Percentiles rank a stretch among this genome's conserved stretches.
phyloP scores from a whole-genome alignment of 1,140 invertebrate genomes.

The Bombus polaris region DNA sequence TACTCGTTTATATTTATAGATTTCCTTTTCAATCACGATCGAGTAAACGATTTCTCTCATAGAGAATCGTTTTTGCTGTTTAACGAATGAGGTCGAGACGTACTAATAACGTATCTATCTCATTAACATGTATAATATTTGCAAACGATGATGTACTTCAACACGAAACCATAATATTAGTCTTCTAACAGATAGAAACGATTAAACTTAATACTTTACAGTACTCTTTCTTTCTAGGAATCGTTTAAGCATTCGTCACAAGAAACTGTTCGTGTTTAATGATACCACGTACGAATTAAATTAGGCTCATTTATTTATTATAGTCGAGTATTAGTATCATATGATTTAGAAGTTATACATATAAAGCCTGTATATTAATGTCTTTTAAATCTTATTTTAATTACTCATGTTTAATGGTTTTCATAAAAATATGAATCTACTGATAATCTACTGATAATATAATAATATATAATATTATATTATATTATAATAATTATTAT shows the following conservation, averaged over 20 bases:
- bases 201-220: background rate
- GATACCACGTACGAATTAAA: background rate
- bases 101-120: background rate
- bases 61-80: background rate
- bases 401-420: background rate
- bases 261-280: background rate
- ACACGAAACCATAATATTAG: background rate
- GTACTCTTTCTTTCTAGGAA: background rate
- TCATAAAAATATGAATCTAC: too few species aligned
- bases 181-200: background rate
- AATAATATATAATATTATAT: too few species aligned
- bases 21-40: background rate
- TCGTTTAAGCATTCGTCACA: background rate
- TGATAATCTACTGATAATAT: background rate
- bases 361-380: background rate
- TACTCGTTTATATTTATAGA: background rate
- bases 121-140: background rate
- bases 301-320: background rate
- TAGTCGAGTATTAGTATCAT: background rate
- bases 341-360: background rate
- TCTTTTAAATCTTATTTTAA: background rate
- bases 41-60: background rate
- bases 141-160: background rate
- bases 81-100: background rate
- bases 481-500: too few species aligned